Evolutionary conservation across 2,888 invertebrate species (phyloP).

Genomic region (Loripinus fragilis): DNA sequence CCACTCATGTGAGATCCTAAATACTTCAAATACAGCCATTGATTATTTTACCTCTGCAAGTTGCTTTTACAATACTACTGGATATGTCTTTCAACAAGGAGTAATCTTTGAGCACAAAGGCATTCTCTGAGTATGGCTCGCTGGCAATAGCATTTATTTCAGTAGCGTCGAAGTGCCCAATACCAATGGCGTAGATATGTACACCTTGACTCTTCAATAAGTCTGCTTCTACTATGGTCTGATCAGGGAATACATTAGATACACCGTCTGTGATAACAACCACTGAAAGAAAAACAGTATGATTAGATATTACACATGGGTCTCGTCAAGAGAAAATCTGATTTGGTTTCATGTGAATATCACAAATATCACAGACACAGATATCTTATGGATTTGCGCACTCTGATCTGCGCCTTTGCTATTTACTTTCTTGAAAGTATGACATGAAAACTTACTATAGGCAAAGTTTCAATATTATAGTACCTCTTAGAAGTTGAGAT

Average conservation of each 20-base stretch:
- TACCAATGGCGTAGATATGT: slow-evolving; percentile 77
- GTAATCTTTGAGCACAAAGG: slow-evolving; percentile 71
- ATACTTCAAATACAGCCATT: too few species aligned
- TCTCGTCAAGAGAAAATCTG: too few species aligned
- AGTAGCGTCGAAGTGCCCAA: slow-evolving; percentile 68
- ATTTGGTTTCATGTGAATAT: too few species aligned
- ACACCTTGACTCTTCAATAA: slow-evolving; percentile 67
- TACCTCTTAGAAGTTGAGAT: too few species aligned
- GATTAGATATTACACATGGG: too few species aligned
- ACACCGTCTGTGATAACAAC: slow-evolving; percentile 79
- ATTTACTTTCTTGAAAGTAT: too few species aligned
- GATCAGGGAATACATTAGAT: slow-evolving; percentile 75
- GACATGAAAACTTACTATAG: too few species aligned
- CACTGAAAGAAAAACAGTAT: slow-evolving; percentile 67
- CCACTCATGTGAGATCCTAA: too few species aligned
- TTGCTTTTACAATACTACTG: slow-evolving; percentile 64
- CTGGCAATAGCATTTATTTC: slow-evolving; percentile 74
- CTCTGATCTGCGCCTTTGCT: too few species aligned
- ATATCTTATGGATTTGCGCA: too few species aligned
- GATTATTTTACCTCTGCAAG: slow-evolving; percentile 74
- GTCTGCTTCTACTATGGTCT: slow-evolving; percentile 74
- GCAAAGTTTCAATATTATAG: too few species aligned
- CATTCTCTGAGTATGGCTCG: slow-evolving; percentile 67
- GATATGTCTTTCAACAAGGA: slow-evolving; percentile 68
- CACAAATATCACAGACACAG: too few species aligned